Evolutionary conservation across 64 coral and sea anemone genomes (phyloP), one percentile per base, ranked within the genome.

Genomic region (Montipora foliosa): DNA sequence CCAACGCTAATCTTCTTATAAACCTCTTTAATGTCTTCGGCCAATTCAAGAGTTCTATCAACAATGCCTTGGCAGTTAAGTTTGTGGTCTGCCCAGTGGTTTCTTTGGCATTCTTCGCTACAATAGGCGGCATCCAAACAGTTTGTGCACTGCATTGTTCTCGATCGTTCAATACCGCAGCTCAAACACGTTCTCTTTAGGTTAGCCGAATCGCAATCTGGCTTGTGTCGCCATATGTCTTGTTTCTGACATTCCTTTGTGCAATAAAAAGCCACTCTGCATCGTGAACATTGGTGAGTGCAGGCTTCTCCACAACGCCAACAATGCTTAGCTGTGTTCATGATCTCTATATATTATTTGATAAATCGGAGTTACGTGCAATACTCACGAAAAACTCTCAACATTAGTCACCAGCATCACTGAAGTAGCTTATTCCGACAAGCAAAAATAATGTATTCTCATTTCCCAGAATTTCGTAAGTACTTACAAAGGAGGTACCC

Each of bases 211-310:
- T 92, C 80, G 62, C 90, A 92, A 7, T 92, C 68, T 8, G 74
- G 79, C 53, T 92, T 75, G 52, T 92, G 90, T 76, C 90, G 21
- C 79, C 90, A 92, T 44, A 76, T 92, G 44, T 92, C 90, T 47
- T 82, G 70, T 19, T 76, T 78, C 81, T 92, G 90, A 50, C 90
- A 92, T 45, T 29, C 14, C 55, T 92, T 86, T 48, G 72, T 46
- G 58, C 87, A 89, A 6, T 89, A 89, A 50, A 60, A 77, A 9
- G 87, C 87, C 20, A 89, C 69, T 89, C 45, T 53, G 44, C 87
- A 89, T 9, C 73, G 87, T 19, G 87, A 77, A 64, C 87, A 89
- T 4, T 21, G 52, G 12, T 37, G 58, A 89, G 47, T 89, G 19
- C 72, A 77, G 49, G 51, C 48, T 60, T 11, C 44, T n/a, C 13